Evolutionary conservation across 2,113 vertebrate genomes (phyloP).

Genomic region (Platycercus adscitus): DNA sequence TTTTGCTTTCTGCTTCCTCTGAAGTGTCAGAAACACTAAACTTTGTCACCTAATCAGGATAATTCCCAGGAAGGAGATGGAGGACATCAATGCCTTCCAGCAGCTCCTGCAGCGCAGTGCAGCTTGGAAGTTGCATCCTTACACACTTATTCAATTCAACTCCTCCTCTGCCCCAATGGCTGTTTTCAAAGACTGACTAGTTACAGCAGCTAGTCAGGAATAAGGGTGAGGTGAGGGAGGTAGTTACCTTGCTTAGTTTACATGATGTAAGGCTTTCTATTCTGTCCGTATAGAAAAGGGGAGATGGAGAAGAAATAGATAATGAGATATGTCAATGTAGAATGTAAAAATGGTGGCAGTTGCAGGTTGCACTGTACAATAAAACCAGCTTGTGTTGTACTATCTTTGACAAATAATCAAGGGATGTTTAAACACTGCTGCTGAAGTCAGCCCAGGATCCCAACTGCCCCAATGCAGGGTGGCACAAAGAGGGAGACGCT

Average conservation of each 20-base stretch:
- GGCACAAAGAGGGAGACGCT: slow-evolving; percentile 7
- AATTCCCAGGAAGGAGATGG: background rate
- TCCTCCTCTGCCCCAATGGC: background rate
- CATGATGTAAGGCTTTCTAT: background rate
- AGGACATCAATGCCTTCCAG: background rate
- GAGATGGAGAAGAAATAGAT: background rate
- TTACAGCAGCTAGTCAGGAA: background rate
- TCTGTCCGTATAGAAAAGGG: background rate
- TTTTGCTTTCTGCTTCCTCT: background rate
- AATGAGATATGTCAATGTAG: background rate
- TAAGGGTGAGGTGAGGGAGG: background rate
- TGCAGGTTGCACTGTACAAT: background rate
- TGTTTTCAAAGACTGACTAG: background rate
- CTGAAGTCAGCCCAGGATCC: background rate
- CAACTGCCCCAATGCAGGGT: background rate
- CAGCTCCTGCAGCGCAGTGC: background rate
- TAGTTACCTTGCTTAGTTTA: background rate
- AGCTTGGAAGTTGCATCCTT: slow-evolving; percentile 13
- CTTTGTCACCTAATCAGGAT: background rate
- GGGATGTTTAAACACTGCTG: background rate
- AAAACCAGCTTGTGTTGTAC: background rate
- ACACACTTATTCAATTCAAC: background rate
- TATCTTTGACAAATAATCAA: background rate
- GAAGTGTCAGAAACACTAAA: background rate
- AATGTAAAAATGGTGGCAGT: background rate